Evolutionary conservation across 1,140 invertebrate genomes (phyloP).

Genomic region (Belonocnema kinseyi): DNA sequence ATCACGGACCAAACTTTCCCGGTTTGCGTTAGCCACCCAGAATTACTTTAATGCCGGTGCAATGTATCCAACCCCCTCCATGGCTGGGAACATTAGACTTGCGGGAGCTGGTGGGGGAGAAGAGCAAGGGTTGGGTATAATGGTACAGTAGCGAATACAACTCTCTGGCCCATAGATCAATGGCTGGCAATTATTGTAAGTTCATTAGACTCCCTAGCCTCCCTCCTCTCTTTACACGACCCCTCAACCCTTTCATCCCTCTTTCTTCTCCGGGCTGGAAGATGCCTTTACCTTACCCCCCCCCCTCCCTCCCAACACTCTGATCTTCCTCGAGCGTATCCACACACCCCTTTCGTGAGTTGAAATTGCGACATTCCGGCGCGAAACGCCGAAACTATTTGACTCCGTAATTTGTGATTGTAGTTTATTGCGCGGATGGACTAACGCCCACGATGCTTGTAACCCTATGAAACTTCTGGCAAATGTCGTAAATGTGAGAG

Average conservation of each 20-base stretch:
- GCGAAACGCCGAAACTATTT: constrained; percentile 75
- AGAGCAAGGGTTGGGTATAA: constrained; percentile 50
- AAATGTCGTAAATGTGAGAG: background rate
- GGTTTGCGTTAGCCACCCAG: constrained; percentile 51
- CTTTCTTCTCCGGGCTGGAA: constrained; percentile 30
- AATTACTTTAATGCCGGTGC: constrained; percentile 59
- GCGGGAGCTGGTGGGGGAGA: constrained; percentile 35
- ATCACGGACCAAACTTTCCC: constrained; percentile 47
- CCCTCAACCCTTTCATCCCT: constrained; percentile 36
- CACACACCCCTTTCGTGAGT: constrained; percentile 60
- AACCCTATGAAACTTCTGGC: constrained; percentile 26
- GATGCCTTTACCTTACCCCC: constrained; percentile 37
- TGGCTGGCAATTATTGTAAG: constrained; percentile 76
- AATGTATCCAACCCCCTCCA: constrained; percentile 57
- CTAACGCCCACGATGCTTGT: constrained; percentile 56
- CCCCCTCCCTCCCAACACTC: constrained; percentile 24
- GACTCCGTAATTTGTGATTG: constrained; percentile 76
- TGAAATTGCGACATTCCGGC: constrained; percentile 76
- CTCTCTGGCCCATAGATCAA: constrained; percentile 74
- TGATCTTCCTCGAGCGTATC: constrained; percentile 47
- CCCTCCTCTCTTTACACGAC: constrained; percentile 35
- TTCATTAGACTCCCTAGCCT: constrained; percentile 69
- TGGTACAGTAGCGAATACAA: constrained; percentile 59
- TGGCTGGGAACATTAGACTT: constrained; percentile 54
- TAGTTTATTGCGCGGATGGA: constrained; percentile 75